Base-by-base conservation (phyloP, 2,888 invertebrate genomes). In the Tetrapedia diversipes region DNA sequence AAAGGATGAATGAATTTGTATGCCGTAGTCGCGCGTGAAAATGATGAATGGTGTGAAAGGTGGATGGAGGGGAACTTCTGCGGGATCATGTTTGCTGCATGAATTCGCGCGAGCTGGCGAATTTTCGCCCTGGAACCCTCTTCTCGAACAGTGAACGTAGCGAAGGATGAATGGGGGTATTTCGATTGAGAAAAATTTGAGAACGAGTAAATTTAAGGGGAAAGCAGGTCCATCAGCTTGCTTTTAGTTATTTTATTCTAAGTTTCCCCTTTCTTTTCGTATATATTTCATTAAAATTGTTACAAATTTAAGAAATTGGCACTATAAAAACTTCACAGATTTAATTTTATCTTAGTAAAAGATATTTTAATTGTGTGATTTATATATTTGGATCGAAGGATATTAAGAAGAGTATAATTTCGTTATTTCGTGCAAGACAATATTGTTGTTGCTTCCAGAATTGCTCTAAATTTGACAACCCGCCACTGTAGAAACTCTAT, bases 1-100 rank as follows among this genome's bases (percentile, higher is more conserved):
- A 22, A 39, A 59, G 41, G 49, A 32, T 57, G 39, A 60, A 67
- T 72, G 43, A 47, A 67, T 53, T 54, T 59, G 24, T 27, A 51
- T 43, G 27, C 43, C 16, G 16, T 4, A 43, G 4, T 24, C 11
- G 37, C 10, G n/a, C n/a, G 27, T 43, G 29, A n/a, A 27, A 43
- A 39, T 19, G 27, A 57, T 41, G 24, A 14, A 60, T 32, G 14
- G 16, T 2, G 4, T 32, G 19, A 10, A 32, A 53, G 7, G n/a
- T n/a, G n/a, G n/a, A n/a, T 14, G 53, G 11, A 8, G 14, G 14
- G 14, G 10, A 43, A 59, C 27, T 19, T 29, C 19, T 29, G 6
- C 11, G 14, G 8, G n/a, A 19, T 27, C 1, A 43, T 43, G 32
- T n/a, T n/a, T 19, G 34, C 47, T 34, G 6, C n/a, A 61, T 24